These are phyloP conservation scores for Aspidoscelis tigris DNA, from an alignment of 2,113 vertebrate species.

Conservation along the genomic window DNA sequence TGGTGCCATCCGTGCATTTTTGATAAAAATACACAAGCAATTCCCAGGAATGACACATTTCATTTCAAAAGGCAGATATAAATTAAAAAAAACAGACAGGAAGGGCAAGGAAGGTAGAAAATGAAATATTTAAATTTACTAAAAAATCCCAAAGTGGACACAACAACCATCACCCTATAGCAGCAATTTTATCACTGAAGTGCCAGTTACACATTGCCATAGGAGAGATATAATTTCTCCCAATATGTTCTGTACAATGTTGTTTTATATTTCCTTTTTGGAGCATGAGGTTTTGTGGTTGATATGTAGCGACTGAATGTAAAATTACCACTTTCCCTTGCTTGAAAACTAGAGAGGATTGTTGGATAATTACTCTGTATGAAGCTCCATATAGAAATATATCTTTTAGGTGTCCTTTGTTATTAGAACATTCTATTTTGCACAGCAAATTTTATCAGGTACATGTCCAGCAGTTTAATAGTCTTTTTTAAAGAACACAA, in stretches of 20 bases:
- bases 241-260: not conserved
- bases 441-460: not conserved
- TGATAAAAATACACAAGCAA: not conserved
- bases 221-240: not conserved
- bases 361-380: too few species aligned
- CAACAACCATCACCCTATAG: not conserved
- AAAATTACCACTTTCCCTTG: not conserved
- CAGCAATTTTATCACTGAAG: not conserved
- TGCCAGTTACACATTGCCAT: not conserved
- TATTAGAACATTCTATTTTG: not conserved
- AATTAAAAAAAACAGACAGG: not conserved
- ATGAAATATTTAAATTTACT: not conserved
- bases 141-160: not conserved
- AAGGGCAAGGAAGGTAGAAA: not conserved
- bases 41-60: not conserved
- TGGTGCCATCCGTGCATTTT: slow-evolving; percentile 24
- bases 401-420: not conserved
- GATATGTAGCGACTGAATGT: not conserved
- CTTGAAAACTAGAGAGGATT: not conserved
- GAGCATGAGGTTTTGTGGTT: not conserved
- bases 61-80: not conserved
- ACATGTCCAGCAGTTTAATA: not conserved
- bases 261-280: not conserved
- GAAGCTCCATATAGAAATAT: not conserved
- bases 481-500: not conserved